phyloP scores from a whole-genome alignment of 2,113 vertebrate genomes.

The Sarotherodon lohbergeri region DNA sequence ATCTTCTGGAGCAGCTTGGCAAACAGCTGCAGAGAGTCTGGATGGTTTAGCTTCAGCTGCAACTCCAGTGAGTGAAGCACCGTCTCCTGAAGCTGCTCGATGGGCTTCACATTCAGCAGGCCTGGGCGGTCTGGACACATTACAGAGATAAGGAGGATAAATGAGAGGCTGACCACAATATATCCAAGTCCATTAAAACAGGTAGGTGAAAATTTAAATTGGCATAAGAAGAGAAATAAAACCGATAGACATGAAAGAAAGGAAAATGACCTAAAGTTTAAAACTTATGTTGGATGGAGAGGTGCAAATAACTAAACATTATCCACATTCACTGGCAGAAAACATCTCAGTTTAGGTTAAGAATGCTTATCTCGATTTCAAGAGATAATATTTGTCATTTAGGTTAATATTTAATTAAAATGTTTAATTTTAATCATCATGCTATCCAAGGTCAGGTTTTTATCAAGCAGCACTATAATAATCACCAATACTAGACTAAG shows the following conservation, averaged over 20 bases:
- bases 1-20: constrained; percentile 99
- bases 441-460: constrained; percentile 57
- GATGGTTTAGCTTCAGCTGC: constrained; percentile 94
- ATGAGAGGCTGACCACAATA: neutral
- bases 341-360: neutral
- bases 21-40: constrained; percentile 92
- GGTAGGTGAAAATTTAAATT: neutral
- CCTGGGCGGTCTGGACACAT: constrained; percentile 86
- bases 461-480: constrained; percentile 33
- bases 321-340: neutral
- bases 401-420: constrained; percentile 61
- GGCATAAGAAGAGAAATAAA: neutral
- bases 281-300: neutral
- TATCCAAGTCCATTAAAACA: neutral
- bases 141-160: neutral
- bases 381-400: constrained; percentile 20
- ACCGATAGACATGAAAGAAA: neutral
- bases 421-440: constrained; percentile 2
- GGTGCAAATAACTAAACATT: neutral
- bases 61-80: constrained; percentile 92
- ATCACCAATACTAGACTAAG: neutral
- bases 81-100: constrained; percentile 95
- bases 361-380: constrained; percentile 22
- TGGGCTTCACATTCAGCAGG: constrained; percentile 93
- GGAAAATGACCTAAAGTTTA: neutral